A percentile compares a stretch with the other conserved stretches of the same genome.
phyloP scores from a whole-genome alignment of 1,140 invertebrate genomes.

The Microplitis demolitor region DNA sequence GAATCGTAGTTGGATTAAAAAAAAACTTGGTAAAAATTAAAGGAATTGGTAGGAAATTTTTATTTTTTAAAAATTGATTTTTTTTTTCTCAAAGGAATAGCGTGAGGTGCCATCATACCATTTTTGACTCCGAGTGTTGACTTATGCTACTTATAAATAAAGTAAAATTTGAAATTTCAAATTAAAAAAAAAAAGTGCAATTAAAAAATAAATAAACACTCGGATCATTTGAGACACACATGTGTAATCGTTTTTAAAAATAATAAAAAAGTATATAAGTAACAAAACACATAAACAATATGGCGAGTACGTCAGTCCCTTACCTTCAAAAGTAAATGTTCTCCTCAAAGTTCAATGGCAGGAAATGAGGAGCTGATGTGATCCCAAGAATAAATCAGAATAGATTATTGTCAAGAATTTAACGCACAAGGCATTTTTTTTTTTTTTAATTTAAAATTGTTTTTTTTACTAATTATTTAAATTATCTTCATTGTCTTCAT shows the following conservation, averaged over 20 bases:
- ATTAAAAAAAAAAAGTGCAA: neutral
- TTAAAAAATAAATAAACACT: slow-evolving; percentile 44
- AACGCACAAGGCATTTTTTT: slow-evolving; percentile 49
- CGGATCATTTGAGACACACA: slow-evolving; percentile 48
- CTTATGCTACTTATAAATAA: slow-evolving; percentile 24
- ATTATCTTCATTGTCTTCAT: slow-evolving; percentile 27
- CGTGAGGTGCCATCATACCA: slow-evolving; percentile 65
- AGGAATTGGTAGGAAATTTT: no score
- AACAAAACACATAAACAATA: slow-evolving; percentile 47
- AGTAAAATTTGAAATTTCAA: neutral
- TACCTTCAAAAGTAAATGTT: slow-evolving; percentile 66
- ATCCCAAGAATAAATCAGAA: slow-evolving; percentile 64
- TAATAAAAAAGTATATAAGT: slow-evolving; percentile 43
- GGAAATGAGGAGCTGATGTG: slow-evolving; percentile 64
- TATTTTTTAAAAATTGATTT: neutral
- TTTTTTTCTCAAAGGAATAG: slow-evolving; percentile 35
- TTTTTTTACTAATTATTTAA: no score
- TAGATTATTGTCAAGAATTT: slow-evolving; percentile 60
- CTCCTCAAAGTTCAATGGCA: slow-evolving; percentile 64
- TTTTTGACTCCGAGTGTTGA: slow-evolving; percentile 57
- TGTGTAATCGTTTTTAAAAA: slow-evolving; percentile 23
- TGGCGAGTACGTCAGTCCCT: slow-evolving; percentile 63
- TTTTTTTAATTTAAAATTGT: slow-evolving; percentile 28
- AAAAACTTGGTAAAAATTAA: no score
- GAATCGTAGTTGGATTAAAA: neutral